Evolutionary conservation across 64 coral and sea anemone genomes (phyloP).

Genomic region (Cladopsammia gracilis): DNA sequence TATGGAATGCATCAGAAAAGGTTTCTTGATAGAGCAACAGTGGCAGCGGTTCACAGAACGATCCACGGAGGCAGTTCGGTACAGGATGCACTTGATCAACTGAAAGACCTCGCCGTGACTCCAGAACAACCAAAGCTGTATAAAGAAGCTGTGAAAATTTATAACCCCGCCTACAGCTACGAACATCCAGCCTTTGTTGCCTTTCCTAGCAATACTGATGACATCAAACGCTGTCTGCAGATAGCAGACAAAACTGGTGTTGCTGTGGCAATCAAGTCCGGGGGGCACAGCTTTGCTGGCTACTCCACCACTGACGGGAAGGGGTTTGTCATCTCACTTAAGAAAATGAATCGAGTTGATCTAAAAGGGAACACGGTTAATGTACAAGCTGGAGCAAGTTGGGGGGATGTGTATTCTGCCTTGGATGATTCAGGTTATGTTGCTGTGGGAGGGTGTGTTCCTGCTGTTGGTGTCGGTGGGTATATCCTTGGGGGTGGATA

Average conservation of each 20-base stretch:
- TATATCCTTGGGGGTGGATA: slow-evolving; percentile 94
- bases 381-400: slow-evolving; percentile 73
- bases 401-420: slow-evolving; percentile 84
- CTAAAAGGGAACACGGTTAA: slow-evolving; percentile 47
- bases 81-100: slow-evolving; percentile 53
- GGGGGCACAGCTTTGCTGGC: slow-evolving; percentile 89
- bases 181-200: slow-evolving; percentile 93
- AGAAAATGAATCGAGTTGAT: slow-evolving; percentile 71
- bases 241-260: slow-evolving; percentile 41
- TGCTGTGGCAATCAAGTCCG: slow-evolving; percentile 85
- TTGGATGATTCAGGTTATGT: slow-evolving; percentile 77
- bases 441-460: slow-evolving; percentile 88
- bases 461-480: slow-evolving; percentile 86
- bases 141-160: slow-evolving; percentile 82
- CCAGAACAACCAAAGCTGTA: slow-evolving; percentile 71
- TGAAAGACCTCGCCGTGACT: slow-evolving; percentile 79
- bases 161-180: slow-evolving; percentile 71
- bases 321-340: slow-evolving; percentile 88
- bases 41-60: not conserved
- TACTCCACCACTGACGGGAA: slow-evolving; percentile 83
- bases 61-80: slow-evolving; percentile 4
- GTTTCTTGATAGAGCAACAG: not conserved
- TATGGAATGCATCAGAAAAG: slow-evolving; percentile 3
- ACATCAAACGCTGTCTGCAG: slow-evolving; percentile 83
- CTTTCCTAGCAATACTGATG: slow-evolving; percentile 68